A percentile compares a stretch with the other conserved stretches of the same genome.
Conservation (phyloP, 92 coral and sea anemone genomes). For the Zoanthus gigantus region DNA sequence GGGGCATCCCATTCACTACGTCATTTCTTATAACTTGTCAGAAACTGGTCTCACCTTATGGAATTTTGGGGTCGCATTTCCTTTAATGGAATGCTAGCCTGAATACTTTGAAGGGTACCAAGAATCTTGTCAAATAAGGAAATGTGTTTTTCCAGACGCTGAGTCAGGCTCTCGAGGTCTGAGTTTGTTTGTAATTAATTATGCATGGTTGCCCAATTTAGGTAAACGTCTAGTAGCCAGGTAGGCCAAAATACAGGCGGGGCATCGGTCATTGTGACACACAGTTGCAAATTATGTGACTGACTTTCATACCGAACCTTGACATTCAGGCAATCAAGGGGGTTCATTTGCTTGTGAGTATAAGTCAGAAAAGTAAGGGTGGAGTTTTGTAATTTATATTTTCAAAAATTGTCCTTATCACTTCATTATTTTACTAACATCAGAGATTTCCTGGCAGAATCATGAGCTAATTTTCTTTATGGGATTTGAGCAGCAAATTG, state of each 20-base stretch:
- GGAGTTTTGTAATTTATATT: neutral
- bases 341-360: conserved; percentile 54
- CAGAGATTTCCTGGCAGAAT: neutral
- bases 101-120: neutral
- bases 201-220: conserved; percentile 17
- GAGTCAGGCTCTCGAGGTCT: neutral
- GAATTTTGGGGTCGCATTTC: neutral
- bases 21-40: neutral
- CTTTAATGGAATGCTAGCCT: neutral
- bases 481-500: conserved; percentile 7
- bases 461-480: neutral
- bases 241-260: conserved; percentile 2
- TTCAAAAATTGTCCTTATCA: neutral
- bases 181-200: neutral
- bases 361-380: conserved; percentile 42
- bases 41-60: neutral
- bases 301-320: conserved; percentile 41
- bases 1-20: neutral
- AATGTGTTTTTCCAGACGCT: neutral
- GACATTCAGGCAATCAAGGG: conserved; percentile 51
- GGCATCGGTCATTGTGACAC: conserved; percentile 45
- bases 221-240: neutral
- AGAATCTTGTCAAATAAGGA: neutral
- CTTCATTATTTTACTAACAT: conserved; percentile 13
- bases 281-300: conserved; percentile 30